Percentiles rank a stretch among this genome's conserved stretches.
Conservation (phyloP, 2,888 invertebrate genomes). For the Nesidiocoris tenuis region DNA sequence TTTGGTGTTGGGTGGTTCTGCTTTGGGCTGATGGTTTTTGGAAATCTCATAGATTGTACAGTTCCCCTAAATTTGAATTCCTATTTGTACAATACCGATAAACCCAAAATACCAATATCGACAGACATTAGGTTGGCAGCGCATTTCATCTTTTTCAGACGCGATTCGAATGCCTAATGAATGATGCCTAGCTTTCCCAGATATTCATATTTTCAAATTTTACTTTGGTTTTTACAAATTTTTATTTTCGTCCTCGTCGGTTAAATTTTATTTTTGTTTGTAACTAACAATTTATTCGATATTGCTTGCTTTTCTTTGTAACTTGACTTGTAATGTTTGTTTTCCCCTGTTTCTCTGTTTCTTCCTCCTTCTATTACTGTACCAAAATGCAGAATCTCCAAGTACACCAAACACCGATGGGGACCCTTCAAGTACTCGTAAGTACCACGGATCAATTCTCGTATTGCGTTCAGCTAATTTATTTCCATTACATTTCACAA, state of each 20-base stretch:
- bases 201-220: not conserved
- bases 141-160: no score
- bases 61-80: no score
- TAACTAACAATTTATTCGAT: slow-evolving; percentile 29
- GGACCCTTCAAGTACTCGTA: slow-evolving; percentile 58
- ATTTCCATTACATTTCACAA: no score
- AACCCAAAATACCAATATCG: no score
- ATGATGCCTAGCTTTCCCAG: not conserved
- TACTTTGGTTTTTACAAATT: not conserved
- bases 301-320: slow-evolving; percentile 40
- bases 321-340: slow-evolving; percentile 43
- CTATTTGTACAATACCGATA: no score
- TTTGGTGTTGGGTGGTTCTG: no score
- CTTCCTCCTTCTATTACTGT: slow-evolving; percentile 42
- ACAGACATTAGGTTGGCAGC: no score
- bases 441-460: slow-evolving; percentile 55
- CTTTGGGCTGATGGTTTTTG: no score
- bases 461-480: no score
- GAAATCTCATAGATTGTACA: no score
- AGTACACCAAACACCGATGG: slow-evolving; percentile 59
- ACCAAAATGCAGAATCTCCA: slow-evolving; percentile 55
- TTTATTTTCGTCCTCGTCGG: not conserved
- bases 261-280: slow-evolving; percentile 19
- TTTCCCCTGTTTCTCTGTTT: slow-evolving; percentile 45
- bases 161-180: not conserved